These are phyloP conservation scores for Zaprionus nigranus DNA, from an alignment of 1,140 invertebrate genomes.

Conservation along the genomic window DNA sequence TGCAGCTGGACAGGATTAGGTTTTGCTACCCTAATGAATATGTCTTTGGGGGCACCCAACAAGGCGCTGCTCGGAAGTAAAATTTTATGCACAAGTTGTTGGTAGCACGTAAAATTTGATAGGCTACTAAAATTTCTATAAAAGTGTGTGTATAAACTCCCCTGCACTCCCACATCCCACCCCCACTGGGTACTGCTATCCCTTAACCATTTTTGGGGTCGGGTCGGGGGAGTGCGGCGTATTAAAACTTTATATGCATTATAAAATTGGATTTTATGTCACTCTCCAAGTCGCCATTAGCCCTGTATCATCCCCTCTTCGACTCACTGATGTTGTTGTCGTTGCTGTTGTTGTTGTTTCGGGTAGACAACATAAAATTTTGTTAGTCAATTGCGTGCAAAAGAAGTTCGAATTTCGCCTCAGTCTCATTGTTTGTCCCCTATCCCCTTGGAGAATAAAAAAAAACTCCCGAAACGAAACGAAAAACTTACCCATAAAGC, in stretches of 20 bases:
- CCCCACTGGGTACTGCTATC: constrained; percentile 1
- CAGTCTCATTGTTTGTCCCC: constrained; percentile 37
- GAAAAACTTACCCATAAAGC: constrained; percentile 57
- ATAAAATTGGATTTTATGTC: constrained; percentile 81
- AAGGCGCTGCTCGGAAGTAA: constrained; percentile 41
- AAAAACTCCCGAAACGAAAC: constrained; percentile 2
- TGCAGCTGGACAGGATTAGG: constrained; percentile 11
- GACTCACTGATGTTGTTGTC: neutral
- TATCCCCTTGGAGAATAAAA: neutral
- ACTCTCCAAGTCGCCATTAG: constrained; percentile 71
- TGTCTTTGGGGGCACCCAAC: constrained; percentile 11
- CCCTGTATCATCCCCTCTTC: constrained; percentile 16
- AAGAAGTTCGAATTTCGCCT: constrained; percentile 59
- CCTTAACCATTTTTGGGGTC: constrained; percentile 9
- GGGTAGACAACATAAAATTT: constrained; percentile 62
- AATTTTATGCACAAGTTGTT: constrained; percentile 75
- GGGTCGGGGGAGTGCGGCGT: constrained; percentile 27
- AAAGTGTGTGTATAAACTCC: constrained; percentile 69
- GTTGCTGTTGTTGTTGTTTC: constrained; percentile 24
- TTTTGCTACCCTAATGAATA: constrained; percentile 42
- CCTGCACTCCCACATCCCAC: neutral
- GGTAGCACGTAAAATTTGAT: constrained; percentile 75
- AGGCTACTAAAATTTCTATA: constrained; percentile 80
- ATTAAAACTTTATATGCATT: constrained; percentile 82
- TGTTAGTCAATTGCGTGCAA: constrained; percentile 75